A percentile compares a stretch with the other conserved stretches of the same genome.
phyloP scores from a whole-genome alignment of 2,888 invertebrate genomes.

The Cepaea hortensis region DNA sequence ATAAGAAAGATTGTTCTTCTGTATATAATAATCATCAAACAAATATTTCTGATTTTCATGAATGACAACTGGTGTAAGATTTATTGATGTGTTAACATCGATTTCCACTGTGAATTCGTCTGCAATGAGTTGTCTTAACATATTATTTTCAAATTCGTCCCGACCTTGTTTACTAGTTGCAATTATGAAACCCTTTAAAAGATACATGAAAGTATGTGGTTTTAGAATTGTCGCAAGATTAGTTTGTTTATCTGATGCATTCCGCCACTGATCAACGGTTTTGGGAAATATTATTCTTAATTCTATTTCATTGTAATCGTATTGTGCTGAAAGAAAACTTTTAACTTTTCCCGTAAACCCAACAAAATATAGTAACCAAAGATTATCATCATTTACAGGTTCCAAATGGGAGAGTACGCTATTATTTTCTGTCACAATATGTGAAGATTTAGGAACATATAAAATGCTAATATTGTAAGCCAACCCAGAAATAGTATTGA shows the following conservation, averaged over 20 bases:
- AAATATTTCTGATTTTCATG: neutral
- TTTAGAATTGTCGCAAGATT: neutral
- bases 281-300: too few relatives aligned
- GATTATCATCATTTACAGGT: too few relatives aligned
- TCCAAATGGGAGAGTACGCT: neutral
- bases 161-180: neutral
- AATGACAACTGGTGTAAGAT: neutral
- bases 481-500: neutral
- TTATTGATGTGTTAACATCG: neutral
- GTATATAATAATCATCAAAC: neutral
- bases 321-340: too few relatives aligned
- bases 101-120: neutral
- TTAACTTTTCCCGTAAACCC: too few relatives aligned
- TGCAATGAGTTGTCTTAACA: neutral
- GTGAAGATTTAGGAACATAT: neutral
- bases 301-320: too few relatives aligned
- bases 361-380: too few relatives aligned
- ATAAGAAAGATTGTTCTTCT: neutral
- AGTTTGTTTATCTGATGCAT: neutral
- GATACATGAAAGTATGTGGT: too few relatives aligned
- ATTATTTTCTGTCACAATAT: neutral
- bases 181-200: neutral
- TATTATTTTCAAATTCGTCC: neutral
- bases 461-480: constrained; percentile 6
- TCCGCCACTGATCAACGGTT: neutral